Evolutionary conservation across 2,797 vertebrate species (phyloP), one percentile per base, ranked within the genome.

Genomic region (Tenualosa thibaudeaui): DNA sequence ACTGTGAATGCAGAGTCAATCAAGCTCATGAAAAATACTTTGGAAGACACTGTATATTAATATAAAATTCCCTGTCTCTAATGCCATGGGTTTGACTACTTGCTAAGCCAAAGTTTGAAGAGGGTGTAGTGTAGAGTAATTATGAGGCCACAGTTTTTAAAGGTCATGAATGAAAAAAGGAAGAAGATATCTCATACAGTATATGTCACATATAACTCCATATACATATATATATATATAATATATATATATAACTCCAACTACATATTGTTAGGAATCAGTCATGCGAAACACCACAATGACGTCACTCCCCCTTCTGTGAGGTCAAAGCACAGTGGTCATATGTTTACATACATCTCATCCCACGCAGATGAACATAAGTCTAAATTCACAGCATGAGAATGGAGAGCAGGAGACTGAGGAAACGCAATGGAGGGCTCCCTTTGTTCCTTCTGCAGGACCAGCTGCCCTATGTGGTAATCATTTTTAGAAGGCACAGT

Each of bases 401-500:
- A 7, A 22, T 46, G 6, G 40, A 8, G 65, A 31, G 65, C 31
- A 24, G 24, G 26, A 31, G 40, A 46, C 12, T 5, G 7, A 17
- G 40, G 71, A 78, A 40, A 78, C 6, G 68, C 68, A 43, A 15
- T 75, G 37, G 1, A 43, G 0, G 37, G 3, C 71, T 88, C 90
- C 88, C 92, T 90, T 89, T 87, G 87, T 90, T 88, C 84, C 88
- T 82, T 87, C 87, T 87, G 85, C 89, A 88, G 89, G 90, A 92
- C 82, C 81, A 88, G 83, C 89, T 86, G 83, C 81, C 83, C 84
- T 60, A 92, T 95, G 94, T 95, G 88, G 93, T 94, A 89, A 95
- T 94, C 91, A 86, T 92, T 92, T 60, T 17, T 91, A 82, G 83
- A 90, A 91, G 89, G 91, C 87, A 92, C 84, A 86, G 90, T 89